These are phyloP conservation scores for Lepidurus couesii DNA, from an alignment of 1,140 invertebrate species.

Conservation along the genomic window DNA sequence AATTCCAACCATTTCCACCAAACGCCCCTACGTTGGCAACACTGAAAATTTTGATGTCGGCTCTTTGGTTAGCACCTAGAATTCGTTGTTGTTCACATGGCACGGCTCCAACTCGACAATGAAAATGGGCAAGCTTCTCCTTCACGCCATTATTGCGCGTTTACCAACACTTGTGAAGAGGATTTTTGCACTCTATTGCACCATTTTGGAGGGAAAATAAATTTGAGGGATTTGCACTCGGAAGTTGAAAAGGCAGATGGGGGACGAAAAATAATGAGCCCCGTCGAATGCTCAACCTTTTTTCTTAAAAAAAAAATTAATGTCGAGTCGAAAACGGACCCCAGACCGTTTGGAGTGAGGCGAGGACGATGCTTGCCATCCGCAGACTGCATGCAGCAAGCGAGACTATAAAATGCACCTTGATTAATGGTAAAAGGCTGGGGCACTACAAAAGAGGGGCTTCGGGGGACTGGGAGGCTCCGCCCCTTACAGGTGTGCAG, in stretches of 20 bases:
- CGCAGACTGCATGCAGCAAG: slow-evolving; percentile 17
- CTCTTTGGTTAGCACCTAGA: not conserved
- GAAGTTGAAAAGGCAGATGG: not conserved
- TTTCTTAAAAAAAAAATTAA: not conserved
- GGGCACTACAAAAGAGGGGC: slow-evolving; percentile 16
- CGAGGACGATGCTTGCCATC: slow-evolving; percentile 10
- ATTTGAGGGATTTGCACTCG: not conserved
- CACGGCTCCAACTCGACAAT: not conserved
- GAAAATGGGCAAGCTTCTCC: not conserved
- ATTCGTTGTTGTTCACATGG: slow-evolving; percentile 12
- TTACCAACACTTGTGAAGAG: too few relatives aligned
- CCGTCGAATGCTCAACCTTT: not conserved
- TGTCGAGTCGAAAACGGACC: not conserved
- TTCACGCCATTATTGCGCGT: too few relatives aligned
- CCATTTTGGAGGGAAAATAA: not conserved
- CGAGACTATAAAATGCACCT: slow-evolving; percentile 22
- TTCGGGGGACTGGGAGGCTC: not conserved
- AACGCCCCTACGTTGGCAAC: too few relatives aligned
- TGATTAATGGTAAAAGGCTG: slow-evolving; percentile 22
- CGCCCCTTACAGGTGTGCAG: slow-evolving; percentile 2
- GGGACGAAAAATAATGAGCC: not conserved
- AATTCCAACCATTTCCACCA: too few relatives aligned
- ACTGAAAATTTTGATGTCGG: too few relatives aligned
- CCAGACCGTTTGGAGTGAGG: not conserved
- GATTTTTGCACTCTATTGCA: too few relatives aligned